phyloP scores from a whole-genome alignment of 2,113 vertebrate genomes.

The Lamprotornis superbus region DNA sequence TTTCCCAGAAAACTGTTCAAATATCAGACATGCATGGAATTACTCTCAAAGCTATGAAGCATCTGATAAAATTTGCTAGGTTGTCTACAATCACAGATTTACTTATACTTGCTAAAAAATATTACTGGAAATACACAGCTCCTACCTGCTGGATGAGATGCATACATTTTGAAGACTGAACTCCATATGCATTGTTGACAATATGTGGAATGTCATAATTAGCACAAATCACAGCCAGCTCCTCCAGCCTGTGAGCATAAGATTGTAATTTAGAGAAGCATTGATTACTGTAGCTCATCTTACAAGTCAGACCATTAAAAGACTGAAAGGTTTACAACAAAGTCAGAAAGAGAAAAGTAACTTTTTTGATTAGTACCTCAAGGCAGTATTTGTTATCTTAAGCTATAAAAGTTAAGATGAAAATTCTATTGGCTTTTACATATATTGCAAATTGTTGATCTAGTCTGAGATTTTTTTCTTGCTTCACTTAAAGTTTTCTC shows the following conservation, averaged over 20 bases:
- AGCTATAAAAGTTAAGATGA: neutral
- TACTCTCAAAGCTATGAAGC: neutral
- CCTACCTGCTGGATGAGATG: slow-evolving; percentile 96
- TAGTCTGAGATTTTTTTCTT: neutral
- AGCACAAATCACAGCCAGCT: slow-evolving; percentile 86
- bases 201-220: slow-evolving; percentile 88
- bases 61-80: neutral
- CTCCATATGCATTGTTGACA: slow-evolving; percentile 96
- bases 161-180: slow-evolving; percentile 98
- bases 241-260: slow-evolving; percentile 83
- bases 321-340: neutral
- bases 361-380: neutral
- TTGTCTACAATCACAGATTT: neutral
- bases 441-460: neutral
- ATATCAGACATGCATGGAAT: neutral
- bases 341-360: neutral
- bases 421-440: neutral
- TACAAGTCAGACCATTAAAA: neutral
- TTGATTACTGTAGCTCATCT: neutral
- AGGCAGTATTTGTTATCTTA: neutral
- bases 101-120: neutral
- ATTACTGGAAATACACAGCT: neutral
- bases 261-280: slow-evolving; percentile 42
- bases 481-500: neutral
- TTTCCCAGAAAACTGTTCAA: neutral